These are phyloP conservation scores for Aurelia sp. DNA, from an alignment of 30 jellyfish, hydroid and myxozoan species.

Conservation along the genomic window DNA sequence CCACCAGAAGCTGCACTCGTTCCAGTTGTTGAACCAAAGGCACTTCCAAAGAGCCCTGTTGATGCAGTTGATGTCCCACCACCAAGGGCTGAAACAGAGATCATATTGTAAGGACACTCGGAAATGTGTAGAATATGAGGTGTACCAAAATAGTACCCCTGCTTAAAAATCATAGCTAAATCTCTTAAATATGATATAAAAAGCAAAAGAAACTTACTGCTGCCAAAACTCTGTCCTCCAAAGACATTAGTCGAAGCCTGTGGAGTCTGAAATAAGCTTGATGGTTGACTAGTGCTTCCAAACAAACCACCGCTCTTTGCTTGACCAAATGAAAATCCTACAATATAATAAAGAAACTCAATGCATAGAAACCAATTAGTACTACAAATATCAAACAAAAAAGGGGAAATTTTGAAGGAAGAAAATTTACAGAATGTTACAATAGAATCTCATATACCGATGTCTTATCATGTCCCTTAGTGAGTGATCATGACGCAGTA, in stretches of 20 bases:
- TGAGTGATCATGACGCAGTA: too few relatives aligned
- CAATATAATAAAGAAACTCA: neutral
- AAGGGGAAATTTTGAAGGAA: neutral
- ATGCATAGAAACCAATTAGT: neutral
- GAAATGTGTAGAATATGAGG: neutral
- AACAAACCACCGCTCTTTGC: conserved; percentile 77
- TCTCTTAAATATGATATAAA: neutral
- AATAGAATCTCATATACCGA: too few relatives aligned
- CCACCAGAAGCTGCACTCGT: conserved; percentile 62
- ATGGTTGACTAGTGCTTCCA: conserved; percentile 75
- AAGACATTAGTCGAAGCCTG: conserved; percentile 71
- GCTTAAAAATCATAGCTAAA: too few relatives aligned
- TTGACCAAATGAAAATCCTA: conserved; percentile 72
- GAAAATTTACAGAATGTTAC: neutral
- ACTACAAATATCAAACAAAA: too few relatives aligned
- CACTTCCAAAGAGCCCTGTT: conserved; percentile 65
- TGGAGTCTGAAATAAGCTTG: conserved; percentile 82
- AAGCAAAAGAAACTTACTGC: conserved; percentile 6
- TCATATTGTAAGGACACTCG: too few relatives aligned
- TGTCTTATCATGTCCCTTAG: too few relatives aligned
- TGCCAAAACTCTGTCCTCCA: conserved; percentile 66
- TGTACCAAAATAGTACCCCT: neutral
- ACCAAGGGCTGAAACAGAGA: conserved; percentile 60
- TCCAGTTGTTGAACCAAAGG: conserved; percentile 65
- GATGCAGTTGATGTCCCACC: conserved; percentile 57